Percentiles rank a stretch among this genome's conserved stretches.
phyloP scores from a whole-genome alignment of 2,888 invertebrate genomes.

The Phrixothrix hirtus region DNA sequence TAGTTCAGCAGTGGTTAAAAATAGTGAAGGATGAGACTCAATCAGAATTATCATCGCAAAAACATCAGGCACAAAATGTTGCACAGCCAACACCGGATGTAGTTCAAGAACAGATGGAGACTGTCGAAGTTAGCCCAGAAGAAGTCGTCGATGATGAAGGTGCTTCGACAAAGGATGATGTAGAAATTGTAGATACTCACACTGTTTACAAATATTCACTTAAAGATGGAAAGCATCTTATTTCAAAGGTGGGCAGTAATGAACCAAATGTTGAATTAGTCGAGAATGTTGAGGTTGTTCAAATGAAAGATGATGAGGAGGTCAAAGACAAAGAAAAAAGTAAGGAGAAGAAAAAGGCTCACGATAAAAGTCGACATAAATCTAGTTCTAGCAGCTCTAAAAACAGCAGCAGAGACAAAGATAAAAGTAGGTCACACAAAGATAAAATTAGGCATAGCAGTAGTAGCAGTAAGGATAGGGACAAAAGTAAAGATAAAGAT shows the following conservation, averaged over 20 bases:
- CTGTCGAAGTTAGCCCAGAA: slow-evolving; percentile 18
- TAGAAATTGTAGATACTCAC: slow-evolving; percentile 35
- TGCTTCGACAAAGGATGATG: slow-evolving; percentile 5
- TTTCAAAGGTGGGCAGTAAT: slow-evolving; percentile 60
- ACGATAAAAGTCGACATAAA: slow-evolving; percentile 42
- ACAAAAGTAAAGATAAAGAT: slow-evolving; percentile 38
- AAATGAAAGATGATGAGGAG: slow-evolving; percentile 29
- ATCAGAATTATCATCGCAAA: slow-evolving; percentile 28
- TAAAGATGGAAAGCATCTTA: slow-evolving; percentile 73
- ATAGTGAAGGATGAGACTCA: slow-evolving; percentile 76
- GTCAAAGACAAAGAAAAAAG: slow-evolving; percentile 30
- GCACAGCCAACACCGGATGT: background rate
- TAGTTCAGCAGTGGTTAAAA: slow-evolving; percentile 89
- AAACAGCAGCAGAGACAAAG: slow-evolving; percentile 45
- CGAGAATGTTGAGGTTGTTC: slow-evolving; percentile 42
- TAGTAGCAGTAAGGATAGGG: slow-evolving; percentile 40
- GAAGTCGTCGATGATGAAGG: slow-evolving; percentile 23
- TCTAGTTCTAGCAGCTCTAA: slow-evolving; percentile 29
- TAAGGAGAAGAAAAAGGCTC: slow-evolving; percentile 10
- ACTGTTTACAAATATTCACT: slow-evolving; percentile 66
- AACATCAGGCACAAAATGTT: slow-evolving; percentile 2
- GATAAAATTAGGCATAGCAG: slow-evolving; percentile 44
- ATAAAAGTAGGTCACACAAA: slow-evolving; percentile 49
- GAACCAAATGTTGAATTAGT: slow-evolving; percentile 43
- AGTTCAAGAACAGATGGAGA: background rate